A percentile compares a stretch with the other conserved stretches of the same genome.
Evolutionary conservation across 2,888 invertebrate genomes (phyloP).

Genomic region (Amphipyra berbera): DNA sequence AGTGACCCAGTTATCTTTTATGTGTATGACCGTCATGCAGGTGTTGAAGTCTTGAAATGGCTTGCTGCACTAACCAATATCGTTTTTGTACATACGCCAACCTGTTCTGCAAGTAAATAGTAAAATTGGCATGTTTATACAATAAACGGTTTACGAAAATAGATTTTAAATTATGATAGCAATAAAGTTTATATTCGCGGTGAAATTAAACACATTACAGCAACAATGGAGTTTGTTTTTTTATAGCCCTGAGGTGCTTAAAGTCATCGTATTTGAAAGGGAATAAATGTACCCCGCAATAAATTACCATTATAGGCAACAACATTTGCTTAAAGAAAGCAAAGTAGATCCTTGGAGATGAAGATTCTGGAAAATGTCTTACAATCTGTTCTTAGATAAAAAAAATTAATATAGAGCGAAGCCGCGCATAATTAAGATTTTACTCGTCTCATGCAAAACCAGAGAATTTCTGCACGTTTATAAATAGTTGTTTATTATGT

Average conservation of each 20-base stretch:
- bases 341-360: too few relatives aligned
- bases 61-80: slow-evolving; percentile 19
- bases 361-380: slow-evolving; percentile 8
- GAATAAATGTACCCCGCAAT: slow-evolving; percentile 44
- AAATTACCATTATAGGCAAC: slow-evolving; percentile 27
- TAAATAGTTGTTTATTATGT: slow-evolving; percentile 2
- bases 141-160: slow-evolving; percentile 52
- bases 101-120: slow-evolving; percentile 24
- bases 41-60: neutral
- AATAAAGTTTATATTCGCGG: slow-evolving; percentile 46
- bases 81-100: slow-evolving; percentile 11
- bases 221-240: slow-evolving; percentile 53
- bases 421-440: slow-evolving; percentile 20
- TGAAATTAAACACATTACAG: slow-evolving; percentile 54
- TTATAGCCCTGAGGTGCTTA: slow-evolving; percentile 55
- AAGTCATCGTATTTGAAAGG: slow-evolving; percentile 50
- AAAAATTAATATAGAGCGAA: slow-evolving; percentile 22
- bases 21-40: slow-evolving; percentile 10
- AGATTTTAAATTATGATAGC: slow-evolving; percentile 43
- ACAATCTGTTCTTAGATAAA: slow-evolving; percentile 8
- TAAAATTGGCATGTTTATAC: slow-evolving; percentile 52
- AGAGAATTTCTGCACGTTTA: slow-evolving; percentile 11
- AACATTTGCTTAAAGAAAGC: too few relatives aligned
- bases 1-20: slow-evolving; percentile 10
- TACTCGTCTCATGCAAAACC: slow-evolving; percentile 8